A percentile compares a stretch with the other conserved stretches of the same genome.
Conservation (phyloP, 2,797 vertebrate genomes). For the Coranthus polyacanthus region DNA sequence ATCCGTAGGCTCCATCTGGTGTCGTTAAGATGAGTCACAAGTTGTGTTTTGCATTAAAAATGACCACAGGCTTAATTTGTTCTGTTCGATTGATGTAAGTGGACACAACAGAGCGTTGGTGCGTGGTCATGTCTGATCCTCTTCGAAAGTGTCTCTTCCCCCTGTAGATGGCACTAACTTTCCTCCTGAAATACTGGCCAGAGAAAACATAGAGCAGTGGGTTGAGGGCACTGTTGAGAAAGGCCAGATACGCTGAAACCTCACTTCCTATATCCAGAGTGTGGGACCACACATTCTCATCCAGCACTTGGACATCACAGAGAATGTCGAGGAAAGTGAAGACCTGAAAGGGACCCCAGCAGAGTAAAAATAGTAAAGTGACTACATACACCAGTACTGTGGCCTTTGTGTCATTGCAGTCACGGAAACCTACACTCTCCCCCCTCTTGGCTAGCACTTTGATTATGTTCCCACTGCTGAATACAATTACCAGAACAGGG, state of each 20-base stretch:
- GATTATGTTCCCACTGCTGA: conserved; percentile 86
- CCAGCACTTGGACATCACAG: conserved; percentile 45
- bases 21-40: conserved; percentile 21
- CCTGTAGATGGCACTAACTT: conserved; percentile 86
- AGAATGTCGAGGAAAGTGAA: conserved; percentile 87
- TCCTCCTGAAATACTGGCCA: conserved; percentile 92
- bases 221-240: conserved; percentile 93
- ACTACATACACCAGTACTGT: conserved; percentile 86
- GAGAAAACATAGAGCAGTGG: conserved; percentile 93
- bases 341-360: conserved; percentile 92
- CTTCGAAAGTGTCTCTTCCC: conserved; percentile 57
- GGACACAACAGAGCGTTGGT: conserved; percentile 76
- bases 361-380: conserved; percentile 88
- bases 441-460: conserved; percentile 79
- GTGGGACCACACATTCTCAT: conserved; percentile 42
- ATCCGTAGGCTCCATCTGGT: conserved; percentile 4
- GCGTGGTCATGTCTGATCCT: conserved; percentile 71
- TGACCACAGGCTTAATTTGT: conserved; percentile 71
- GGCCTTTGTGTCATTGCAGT: conserved; percentile 85
- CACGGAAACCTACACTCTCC: conserved; percentile 72
- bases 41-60: conserved; percentile 17
- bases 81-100: conserved; percentile 77
- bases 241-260: conserved; percentile 85
- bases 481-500: conserved; percentile 86
- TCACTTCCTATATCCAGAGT: conserved; percentile 81